These are phyloP conservation scores for Pitta sordida DNA, from an alignment of 2,113 vertebrate species.

Conservation along the genomic window DNA sequence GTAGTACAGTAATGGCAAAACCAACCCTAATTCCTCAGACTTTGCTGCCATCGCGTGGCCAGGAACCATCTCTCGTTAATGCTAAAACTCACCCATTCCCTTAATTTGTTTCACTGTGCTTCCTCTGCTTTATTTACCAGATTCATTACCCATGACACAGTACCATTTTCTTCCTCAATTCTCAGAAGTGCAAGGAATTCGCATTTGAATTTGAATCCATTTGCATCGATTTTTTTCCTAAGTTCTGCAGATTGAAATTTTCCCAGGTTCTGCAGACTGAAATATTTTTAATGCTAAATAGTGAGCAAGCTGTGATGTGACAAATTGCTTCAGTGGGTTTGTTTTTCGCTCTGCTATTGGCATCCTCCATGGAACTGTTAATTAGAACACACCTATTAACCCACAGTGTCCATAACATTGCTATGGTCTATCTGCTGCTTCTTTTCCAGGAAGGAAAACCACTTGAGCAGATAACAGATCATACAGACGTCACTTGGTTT, in stretches of 20 bases:
- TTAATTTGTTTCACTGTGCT: background rate
- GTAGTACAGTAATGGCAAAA: background rate
- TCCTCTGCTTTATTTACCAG: background rate
- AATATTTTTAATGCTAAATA: background rate
- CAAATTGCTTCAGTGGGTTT: background rate
- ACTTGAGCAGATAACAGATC: background rate
- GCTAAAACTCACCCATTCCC: background rate
- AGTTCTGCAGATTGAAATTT: background rate
- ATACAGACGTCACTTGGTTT: background rate
- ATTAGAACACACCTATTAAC: background rate
- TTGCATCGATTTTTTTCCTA: background rate
- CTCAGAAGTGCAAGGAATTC: background rate
- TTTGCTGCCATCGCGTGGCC: conserved; percentile 53
- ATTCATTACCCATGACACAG: background rate
- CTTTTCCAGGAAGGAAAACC: background rate
- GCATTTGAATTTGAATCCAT: background rate
- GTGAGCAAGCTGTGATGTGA: background rate
- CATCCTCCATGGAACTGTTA: background rate
- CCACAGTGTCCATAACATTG: background rate
- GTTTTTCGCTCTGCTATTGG: background rate
- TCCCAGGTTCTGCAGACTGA: background rate
- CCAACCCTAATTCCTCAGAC: background rate
- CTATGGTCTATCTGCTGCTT: background rate
- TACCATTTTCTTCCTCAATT: background rate
- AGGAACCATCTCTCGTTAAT: background rate